phyloP scores from a whole-genome alignment of 2,888 invertebrate species.

The Gymnoscelis rufifasciata region DNA sequence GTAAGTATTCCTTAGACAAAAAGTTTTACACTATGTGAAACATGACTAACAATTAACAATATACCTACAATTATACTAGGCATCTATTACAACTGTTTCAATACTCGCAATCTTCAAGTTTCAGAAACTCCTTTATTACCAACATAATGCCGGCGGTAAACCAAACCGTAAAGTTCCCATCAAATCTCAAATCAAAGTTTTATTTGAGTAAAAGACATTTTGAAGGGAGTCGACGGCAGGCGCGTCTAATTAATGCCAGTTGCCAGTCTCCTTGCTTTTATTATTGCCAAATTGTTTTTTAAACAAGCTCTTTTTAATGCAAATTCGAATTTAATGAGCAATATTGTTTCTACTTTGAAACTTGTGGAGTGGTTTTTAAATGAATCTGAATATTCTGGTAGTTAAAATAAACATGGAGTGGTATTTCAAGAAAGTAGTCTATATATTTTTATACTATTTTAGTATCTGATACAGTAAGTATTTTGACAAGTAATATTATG shows the following conservation, averaged over 20 bases:
- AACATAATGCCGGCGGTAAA: slow-evolving; percentile 1
- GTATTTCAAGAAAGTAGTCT: too few species aligned
- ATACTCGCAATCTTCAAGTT: background rate
- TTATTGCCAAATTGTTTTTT: slow-evolving; percentile 69
- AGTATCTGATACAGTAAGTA: too few species aligned
- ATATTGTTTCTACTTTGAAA: slow-evolving; percentile 10
- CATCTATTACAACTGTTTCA: background rate
- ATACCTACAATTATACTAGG: too few species aligned
- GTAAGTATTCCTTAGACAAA: too few species aligned
- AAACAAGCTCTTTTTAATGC: slow-evolving; percentile 39
- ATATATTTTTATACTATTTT: too few species aligned
- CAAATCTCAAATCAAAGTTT: slow-evolving; percentile 46
- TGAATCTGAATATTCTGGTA: too few species aligned
- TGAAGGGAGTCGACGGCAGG: slow-evolving; percentile 28
- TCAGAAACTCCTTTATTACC: slow-evolving; percentile 3
- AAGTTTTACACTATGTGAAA: too few species aligned
- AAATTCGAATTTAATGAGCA: slow-evolving; percentile 8
- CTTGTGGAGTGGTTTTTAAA: background rate
- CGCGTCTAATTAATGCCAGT: slow-evolving; percentile 60
- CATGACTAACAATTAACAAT: too few species aligned
- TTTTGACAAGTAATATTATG: too few species aligned
- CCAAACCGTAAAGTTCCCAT: slow-evolving; percentile 23
- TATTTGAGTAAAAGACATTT: slow-evolving; percentile 64
- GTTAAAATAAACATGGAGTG: too few species aligned
- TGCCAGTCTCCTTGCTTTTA: slow-evolving; percentile 45